Base-by-base conservation (phyloP, 2,113 vertebrate genomes). In the Labrus mixtus region DNA sequence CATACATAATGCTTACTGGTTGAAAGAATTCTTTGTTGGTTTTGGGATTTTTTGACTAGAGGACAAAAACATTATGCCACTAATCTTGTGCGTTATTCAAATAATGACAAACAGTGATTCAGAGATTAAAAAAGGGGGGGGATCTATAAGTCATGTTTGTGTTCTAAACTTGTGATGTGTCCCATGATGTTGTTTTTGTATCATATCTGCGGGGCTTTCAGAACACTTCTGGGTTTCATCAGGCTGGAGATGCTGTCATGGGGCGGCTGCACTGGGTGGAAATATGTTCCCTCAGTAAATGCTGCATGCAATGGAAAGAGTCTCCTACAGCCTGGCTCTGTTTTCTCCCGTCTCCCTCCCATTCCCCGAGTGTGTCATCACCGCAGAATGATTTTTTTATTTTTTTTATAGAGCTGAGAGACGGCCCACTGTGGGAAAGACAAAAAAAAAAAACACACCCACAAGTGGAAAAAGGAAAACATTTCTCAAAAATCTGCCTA, bases 321-420 rank as follows among this genome's bases (percentile, higher is more conserved):
- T 37, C 11, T 68, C 56, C 48, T 20, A 5, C 25, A 20, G 33
- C 19, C 12, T 6, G 74, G 41, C 39, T 62, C 55, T 8, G 48
- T 48, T 46, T 12, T 43, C 46, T 43, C 46, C 43, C 20, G 5
- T 2, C 53, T 63, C n/a, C 13, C 43, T 0, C 7, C 37, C 0
- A 16, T 10, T 53, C 46, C 64, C 64, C 20, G 56, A 76, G 41
- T 36, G 58, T 51, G 64, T 62, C 64, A 15, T 57, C 43, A n/a
- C 6, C 6, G 1, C 54, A 22, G 4, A n/a, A 23, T 33, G 4
- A 37, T 23, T 67, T 37, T 33, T 41, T 8, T 16, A 23, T 33
- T 4, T 45, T 23, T 67, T 37, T 33, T 41, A 11, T 16, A 6
- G 20, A 20, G 33, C 1, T 13, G 23, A 45, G 29, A 16, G 1